phyloP scores from a whole-genome alignment of 1,140 invertebrate genomes.

The Hyposmocoma kahamanoa region DNA sequence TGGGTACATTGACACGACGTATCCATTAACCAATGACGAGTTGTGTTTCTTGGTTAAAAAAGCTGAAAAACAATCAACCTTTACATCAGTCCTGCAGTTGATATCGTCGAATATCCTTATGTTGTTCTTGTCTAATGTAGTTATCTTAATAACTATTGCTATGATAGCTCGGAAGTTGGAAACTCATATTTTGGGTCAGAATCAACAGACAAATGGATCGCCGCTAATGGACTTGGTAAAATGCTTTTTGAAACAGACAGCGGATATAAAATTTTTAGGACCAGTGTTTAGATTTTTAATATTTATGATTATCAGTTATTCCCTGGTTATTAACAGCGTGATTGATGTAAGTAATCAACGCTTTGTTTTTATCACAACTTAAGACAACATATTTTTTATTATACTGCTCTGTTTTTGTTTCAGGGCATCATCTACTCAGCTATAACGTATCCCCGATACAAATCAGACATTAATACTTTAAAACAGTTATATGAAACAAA shows the following conservation, averaged over 20 bases:
- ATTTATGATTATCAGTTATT: conserved; percentile 49
- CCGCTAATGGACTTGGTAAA: conserved; percentile 40
- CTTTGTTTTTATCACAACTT: too few relatives aligned
- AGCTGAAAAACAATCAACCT: conserved; percentile 46
- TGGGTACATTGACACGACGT: conserved; percentile 62
- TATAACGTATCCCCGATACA: conserved; percentile 57
- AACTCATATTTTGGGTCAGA: conserved; percentile 18
- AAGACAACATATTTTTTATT: too few relatives aligned
- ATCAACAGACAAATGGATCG: neutral
- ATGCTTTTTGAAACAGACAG: conserved; percentile 59
- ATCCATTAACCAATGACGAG: conserved; percentile 48
- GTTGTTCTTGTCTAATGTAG: conserved; percentile 41
- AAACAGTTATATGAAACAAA: conserved; percentile 36
- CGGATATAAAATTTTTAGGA: conserved; percentile 48
- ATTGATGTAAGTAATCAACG: conserved; percentile 54
- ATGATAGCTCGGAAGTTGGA: conserved; percentile 36
- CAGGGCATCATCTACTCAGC: conserved; percentile 60
- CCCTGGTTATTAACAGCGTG: conserved; percentile 52
- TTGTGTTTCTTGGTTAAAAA: conserved; percentile 60
- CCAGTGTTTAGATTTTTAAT: conserved; percentile 41
- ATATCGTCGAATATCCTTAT: conserved; percentile 48
- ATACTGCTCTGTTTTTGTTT: conserved; percentile 6
- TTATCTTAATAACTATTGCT: conserved; percentile 36
- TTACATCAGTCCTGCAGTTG: conserved; percentile 43
- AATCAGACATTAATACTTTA: conserved; percentile 42